These are phyloP conservation scores for Sitta europaea DNA, from an alignment of 2,113 vertebrate genomes.

Conservation along the genomic window DNA sequence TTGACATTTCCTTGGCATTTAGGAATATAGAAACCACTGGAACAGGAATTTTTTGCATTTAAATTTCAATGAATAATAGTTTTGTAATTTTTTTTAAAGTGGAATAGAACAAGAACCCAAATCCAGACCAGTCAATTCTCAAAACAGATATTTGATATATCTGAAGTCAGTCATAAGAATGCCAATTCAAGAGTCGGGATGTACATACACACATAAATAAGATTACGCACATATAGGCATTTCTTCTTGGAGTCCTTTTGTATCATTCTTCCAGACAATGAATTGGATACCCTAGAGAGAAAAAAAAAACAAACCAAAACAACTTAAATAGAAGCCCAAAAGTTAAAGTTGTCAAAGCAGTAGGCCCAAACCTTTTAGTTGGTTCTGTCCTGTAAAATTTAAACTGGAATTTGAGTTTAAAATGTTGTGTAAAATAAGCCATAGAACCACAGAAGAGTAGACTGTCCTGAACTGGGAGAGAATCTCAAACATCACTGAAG, in stretches of 20 bases:
- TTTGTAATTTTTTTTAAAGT: background rate
- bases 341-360: background rate
- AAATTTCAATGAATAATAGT: background rate
- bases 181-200: background rate
- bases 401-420: background rate
- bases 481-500: fast-evolving
- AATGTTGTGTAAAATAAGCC: background rate
- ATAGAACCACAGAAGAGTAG: background rate
- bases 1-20: background rate
- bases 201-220: background rate
- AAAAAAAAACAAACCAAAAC: background rate
- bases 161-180: background rate
- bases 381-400: background rate
- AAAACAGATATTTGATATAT: background rate
- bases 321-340: background rate
- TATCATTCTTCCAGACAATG: background rate
- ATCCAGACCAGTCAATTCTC: background rate
- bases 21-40: background rate
- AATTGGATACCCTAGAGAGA: background rate
- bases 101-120: background rate
- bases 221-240: background rate
- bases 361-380: fast-evolving
- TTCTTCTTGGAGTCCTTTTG: background rate
- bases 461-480: background rate
- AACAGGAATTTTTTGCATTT: background rate